Conservation (phyloP, 1,140 invertebrate species). For the Caenorhabditis inopinata region DNA sequence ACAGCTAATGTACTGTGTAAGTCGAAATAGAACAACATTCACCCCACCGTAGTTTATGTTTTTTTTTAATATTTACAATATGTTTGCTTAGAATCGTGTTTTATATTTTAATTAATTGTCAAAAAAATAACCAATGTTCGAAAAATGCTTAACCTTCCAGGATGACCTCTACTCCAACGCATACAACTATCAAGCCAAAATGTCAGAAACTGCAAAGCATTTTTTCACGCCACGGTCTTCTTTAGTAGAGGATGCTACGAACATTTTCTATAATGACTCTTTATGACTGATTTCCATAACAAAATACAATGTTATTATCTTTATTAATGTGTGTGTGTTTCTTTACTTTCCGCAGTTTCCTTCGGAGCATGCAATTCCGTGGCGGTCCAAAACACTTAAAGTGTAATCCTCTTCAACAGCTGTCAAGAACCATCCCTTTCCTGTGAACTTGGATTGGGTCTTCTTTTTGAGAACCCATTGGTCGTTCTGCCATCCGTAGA, state of each 20-base stretch:
- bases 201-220: neutral
- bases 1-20: neutral
- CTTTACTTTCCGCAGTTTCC: conserved; percentile 30
- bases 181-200: neutral
- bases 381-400: neutral
- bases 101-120: no score
- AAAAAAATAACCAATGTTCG: neutral
- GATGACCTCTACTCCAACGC: neutral
- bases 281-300: neutral
- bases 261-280: conserved; percentile 11
- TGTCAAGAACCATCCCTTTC: conserved; percentile 16
- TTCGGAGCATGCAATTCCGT: conserved; percentile 11
- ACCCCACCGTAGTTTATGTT: no score
- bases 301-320: conserved; percentile 16
- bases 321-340: neutral
- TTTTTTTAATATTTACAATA: no score
- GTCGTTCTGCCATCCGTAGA: neutral
- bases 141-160: neutral
- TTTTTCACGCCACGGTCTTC: neutral
- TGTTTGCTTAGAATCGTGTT: no score
- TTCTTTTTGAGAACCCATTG: conserved; percentile 27
- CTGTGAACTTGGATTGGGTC: conserved; percentile 17
- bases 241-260: neutral
- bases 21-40: neutral
- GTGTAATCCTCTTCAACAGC: conserved; percentile 11